Percentiles rank a stretch among this genome's conserved stretches.
Conservation (phyloP, 1,140 invertebrate species). For the Nephotettix cincticeps region DNA sequence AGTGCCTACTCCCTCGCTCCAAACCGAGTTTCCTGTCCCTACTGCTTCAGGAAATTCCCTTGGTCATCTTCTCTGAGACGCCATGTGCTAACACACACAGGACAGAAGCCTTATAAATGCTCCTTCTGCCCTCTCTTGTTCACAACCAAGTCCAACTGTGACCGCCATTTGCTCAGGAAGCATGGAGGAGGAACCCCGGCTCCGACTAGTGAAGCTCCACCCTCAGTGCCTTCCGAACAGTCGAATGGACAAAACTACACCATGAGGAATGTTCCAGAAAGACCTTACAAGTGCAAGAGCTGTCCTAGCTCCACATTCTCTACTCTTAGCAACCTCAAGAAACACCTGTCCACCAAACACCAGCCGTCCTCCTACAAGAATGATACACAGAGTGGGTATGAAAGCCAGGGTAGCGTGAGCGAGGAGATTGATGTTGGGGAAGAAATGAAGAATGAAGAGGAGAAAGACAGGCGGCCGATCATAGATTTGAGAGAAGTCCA, state of each 20-base stretch:
- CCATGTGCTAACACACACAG: constrained; percentile 91
- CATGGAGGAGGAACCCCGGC: constrained; percentile 36
- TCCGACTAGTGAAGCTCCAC: not conserved
- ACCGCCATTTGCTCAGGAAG: constrained; percentile 75
- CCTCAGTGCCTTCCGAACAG: not conserved
- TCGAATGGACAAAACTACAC: constrained; percentile 50
- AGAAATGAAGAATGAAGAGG: constrained; percentile 31
- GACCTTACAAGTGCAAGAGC: constrained; percentile 79
- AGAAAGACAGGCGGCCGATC: constrained; percentile 1
- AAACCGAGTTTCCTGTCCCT: constrained; percentile 88
- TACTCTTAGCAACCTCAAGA: constrained; percentile 74
- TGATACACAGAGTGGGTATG: constrained; percentile 37
- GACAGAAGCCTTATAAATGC: constrained; percentile 95
- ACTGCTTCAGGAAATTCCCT: constrained; percentile 89
- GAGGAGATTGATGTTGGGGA: constrained; percentile 39
- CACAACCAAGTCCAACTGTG: constrained; percentile 96
- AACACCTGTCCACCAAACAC: constrained; percentile 73
- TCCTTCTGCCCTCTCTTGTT: constrained; percentile 88
- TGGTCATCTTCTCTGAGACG: constrained; percentile 92
- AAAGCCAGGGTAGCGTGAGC: constrained; percentile 49
- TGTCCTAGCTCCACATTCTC: constrained; percentile 86
- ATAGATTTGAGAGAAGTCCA: constrained; percentile 21
- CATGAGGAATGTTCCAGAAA: constrained; percentile 71
- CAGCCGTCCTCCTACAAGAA: constrained; percentile 34
- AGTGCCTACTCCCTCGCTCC: constrained; percentile 95